Evolutionary conservation across 2,113 vertebrate genomes (phyloP).

Genomic region (Otus sunia): DNA sequence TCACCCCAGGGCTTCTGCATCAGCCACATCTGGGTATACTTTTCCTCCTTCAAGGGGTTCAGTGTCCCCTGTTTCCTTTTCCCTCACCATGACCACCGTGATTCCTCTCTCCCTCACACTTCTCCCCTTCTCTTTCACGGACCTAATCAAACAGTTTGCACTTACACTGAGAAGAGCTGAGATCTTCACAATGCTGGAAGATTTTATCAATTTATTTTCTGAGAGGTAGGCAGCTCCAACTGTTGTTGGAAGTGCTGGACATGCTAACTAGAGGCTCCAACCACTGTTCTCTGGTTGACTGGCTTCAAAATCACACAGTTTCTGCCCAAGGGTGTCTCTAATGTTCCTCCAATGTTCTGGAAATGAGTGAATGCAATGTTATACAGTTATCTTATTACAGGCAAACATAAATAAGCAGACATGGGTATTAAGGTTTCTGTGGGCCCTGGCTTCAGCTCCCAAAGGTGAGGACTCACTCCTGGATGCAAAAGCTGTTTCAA

Average conservation of each 20-base stretch:
- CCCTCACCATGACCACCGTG: rapidly evolving
- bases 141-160: not conserved
- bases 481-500: not conserved
- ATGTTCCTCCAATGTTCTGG: not conserved
- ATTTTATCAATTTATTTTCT: not conserved
- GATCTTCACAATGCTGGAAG: not conserved
- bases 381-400: not conserved
- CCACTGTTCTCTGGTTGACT: not conserved
- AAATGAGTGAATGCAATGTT: not conserved
- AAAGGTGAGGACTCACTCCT: not conserved
- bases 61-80: not conserved
- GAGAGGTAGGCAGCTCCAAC: not conserved
- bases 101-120: not conserved
- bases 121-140: not conserved
- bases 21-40: not conserved
- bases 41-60: not conserved
- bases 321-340: not conserved
- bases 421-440: not conserved
- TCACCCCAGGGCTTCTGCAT: not conserved
- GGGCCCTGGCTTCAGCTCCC: not conserved
- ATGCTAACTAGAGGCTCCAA: not conserved
- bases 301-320: not conserved
- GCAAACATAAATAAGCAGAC: not conserved
- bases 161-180: not conserved
- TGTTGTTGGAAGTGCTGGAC: not conserved